Conservation (phyloP, 2,113 vertebrate species). For the Ictidomys tridecemlineatus region DNA sequence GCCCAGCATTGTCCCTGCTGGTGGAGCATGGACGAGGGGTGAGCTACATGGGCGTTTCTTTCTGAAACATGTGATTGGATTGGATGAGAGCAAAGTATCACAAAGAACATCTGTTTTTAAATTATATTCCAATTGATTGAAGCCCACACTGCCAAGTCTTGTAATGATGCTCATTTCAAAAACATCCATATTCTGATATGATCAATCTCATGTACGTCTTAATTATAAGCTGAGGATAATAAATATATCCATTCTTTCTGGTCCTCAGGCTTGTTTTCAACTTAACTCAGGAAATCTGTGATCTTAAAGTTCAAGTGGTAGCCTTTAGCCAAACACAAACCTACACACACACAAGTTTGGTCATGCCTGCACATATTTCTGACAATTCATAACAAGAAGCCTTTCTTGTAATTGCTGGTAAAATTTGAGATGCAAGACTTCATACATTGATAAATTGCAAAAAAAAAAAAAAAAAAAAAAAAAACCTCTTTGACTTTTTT, state of each 20-base stretch:
- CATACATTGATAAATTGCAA: background rate
- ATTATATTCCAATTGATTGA: background rate
- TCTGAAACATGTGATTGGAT: background rate
- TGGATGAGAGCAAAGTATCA: background rate
- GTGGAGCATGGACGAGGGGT: background rate
- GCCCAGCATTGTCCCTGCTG: background rate
- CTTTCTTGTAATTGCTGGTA: background rate
- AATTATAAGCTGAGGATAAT: background rate
- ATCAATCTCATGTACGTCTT: background rate
- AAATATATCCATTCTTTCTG: background rate
- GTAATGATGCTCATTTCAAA: background rate
- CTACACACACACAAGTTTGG: background rate
- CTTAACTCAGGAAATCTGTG: background rate
- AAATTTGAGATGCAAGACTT: background rate
- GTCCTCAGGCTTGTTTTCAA: background rate
- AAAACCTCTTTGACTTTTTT: background rate
- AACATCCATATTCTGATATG: background rate
- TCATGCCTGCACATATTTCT: background rate
- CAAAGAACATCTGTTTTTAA: background rate
- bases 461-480: background rate
- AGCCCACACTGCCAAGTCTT: background rate
- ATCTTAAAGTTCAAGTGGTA: background rate
- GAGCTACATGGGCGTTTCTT: background rate
- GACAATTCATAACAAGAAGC: background rate
- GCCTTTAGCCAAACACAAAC: background rate